Conservation (phyloP, 2,113 vertebrate species). For the Chionodraco myersi region DNA sequence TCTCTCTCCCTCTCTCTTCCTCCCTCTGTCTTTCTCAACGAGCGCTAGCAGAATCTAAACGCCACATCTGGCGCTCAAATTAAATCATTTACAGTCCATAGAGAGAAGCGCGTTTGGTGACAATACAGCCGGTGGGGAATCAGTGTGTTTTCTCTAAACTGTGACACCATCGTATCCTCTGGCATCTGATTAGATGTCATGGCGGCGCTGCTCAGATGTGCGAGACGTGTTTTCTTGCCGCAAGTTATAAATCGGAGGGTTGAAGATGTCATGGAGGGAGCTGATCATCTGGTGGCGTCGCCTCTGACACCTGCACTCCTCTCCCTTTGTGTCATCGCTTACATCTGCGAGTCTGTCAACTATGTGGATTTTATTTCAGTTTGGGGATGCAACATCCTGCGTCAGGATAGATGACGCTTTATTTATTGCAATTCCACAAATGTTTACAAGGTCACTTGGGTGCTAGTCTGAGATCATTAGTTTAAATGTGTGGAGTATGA, state of each 20-base stretch:
- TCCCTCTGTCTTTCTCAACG: conserved; percentile 56
- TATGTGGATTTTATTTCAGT: conserved; percentile 23
- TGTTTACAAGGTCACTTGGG: conserved; percentile 42
- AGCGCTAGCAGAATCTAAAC: conserved; percentile 66
- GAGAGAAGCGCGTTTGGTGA: conserved; percentile 73
- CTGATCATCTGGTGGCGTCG: conserved; percentile 61
- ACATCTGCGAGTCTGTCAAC: conserved; percentile 59
- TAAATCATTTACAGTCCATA: conserved; percentile 83
- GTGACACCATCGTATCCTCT: conserved; percentile 62
- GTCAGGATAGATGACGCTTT: neutral
- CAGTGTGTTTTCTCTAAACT: conserved; percentile 77
- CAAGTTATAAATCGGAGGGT: conserved; percentile 42
- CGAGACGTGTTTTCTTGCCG: conserved; percentile 61
- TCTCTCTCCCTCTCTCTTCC: conserved; percentile 44
- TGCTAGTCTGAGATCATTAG: neutral
- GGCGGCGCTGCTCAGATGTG: conserved; percentile 49
- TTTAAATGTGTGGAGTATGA: neutral
- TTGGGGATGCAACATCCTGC: neutral
- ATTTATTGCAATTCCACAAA: conserved; percentile 3
- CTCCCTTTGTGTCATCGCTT: conserved; percentile 29
- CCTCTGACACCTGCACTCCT: conserved; percentile 70
- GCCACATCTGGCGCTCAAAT: conserved; percentile 83
- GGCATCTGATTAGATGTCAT: conserved; percentile 75
- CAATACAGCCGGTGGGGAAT: conserved; percentile 80
- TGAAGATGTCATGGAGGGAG: conserved; percentile 66